Conservation (phyloP, 2,888 invertebrate species). For the Amitus sp. region DNA sequence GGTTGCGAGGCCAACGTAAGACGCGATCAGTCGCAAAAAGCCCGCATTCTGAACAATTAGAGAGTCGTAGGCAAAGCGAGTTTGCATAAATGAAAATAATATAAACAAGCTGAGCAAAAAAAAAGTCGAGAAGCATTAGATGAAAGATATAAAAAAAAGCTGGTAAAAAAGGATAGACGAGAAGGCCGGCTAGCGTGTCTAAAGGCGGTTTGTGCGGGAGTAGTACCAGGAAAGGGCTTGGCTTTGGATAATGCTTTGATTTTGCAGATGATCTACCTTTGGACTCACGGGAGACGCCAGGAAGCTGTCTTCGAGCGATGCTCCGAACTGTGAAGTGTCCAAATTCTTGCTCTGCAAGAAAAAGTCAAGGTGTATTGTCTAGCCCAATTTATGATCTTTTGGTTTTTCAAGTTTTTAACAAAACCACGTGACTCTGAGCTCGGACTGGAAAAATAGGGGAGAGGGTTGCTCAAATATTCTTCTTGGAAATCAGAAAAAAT, state of each 20-base stretch:
- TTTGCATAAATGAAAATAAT: constrained; percentile 19
- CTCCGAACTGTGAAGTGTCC: constrained; percentile 81
- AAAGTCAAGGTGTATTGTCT: no score
- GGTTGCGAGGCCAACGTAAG: constrained; percentile 17
- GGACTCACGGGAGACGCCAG: constrained; percentile 71
- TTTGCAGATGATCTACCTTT: constrained; percentile 66
- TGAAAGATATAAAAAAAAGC: constrained; percentile 19
- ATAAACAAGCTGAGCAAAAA: constrained; percentile 33
- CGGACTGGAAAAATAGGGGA: no score
- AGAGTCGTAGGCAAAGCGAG: constrained; percentile 11
- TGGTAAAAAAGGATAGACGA: constrained; percentile 32
- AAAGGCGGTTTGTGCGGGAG: constrained; percentile 63
- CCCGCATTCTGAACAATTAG: constrained; percentile 18
- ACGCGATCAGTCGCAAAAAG: constrained; percentile 29
- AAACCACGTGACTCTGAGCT: no score
- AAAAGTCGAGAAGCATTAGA: constrained; percentile 37
- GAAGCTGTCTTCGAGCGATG: constrained; percentile 85
- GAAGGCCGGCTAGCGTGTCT: constrained; percentile 66
- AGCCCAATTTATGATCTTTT: no score
- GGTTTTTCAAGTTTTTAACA: no score
- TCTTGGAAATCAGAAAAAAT: no score
- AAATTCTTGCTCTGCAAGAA: constrained; percentile 85
- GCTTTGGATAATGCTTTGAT: constrained; percentile 55
- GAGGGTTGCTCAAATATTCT: no score
- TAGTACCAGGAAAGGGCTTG: constrained; percentile 64